Evolutionary conservation across 53 echinoderm and acorn worm species (phyloP), one percentile per base, ranked within the genome.

Genomic region (Luidia sarsii): DNA sequence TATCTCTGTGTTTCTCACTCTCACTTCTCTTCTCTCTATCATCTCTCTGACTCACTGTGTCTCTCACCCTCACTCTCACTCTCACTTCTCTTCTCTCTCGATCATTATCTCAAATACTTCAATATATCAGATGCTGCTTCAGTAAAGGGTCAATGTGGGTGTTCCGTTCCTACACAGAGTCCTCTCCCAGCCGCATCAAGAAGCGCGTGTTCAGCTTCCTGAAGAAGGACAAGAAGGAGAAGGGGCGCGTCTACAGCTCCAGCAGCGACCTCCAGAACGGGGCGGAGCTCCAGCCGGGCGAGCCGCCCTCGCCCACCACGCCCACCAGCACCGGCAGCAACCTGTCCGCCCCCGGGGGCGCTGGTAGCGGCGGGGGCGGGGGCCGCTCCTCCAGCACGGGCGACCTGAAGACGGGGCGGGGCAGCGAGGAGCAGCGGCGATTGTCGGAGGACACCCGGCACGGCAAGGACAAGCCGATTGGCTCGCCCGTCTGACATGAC

Each of bases 161-260:
- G 15, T 46, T 46, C 15, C 15, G 46, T 46, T 46, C 15, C 15
- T 46, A 46, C 18, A 8, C 25, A 86, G 87, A 86, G 34, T 80
- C 80, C 0, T 86, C 87, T 53, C 87, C 87, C 4, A 87, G 81
- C 39, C 61, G 87, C 48, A 61, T 70, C 23, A 87, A 87, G 81
- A 87, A 70, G 71, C 81, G 81, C 18, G 81, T 87, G 25, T 81
- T 87, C 48, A 81, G 81, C 70, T 87, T 86, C 57, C 28, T 87
- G 10, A 77, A 70, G 69, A 68, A 81, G 22, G 87, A 87, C 57
- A 80, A 71, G 46, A 70, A 63, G 14, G 71, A 83, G 15, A 80
- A 81, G 10, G 39, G 73, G 4, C 62, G 84, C 10, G 38, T 70
- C 23, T 81, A 87, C 45, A 81, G 81, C 51, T 80, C 81, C 57